A percentile compares a stretch with the other conserved stretches of the same genome.
These are phyloP conservation scores for Erpobdella octoculata DNA, from an alignment of 2,888 invertebrate genomes.

Conservation along the genomic window DNA sequence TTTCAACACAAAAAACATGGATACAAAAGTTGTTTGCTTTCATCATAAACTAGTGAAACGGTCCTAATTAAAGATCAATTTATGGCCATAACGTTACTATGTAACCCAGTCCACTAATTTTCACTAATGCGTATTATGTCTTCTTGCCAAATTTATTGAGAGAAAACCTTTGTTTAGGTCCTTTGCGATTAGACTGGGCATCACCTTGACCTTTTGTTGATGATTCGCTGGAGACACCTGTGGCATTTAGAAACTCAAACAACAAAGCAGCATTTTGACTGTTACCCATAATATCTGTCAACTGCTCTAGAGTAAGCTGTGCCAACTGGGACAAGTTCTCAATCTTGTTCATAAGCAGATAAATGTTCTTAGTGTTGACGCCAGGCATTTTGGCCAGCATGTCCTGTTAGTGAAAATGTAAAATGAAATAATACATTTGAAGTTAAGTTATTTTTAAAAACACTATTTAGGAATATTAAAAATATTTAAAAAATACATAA, in stretches of 20 bases:
- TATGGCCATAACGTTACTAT: no score
- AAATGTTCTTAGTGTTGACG: constrained; percentile 75
- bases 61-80: no score
- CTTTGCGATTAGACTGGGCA: background rate
- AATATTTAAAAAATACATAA: background rate
- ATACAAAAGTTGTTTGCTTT: no score
- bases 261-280: constrained; percentile 48
- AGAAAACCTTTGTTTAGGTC: background rate
- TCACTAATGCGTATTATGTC: no score
- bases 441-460: background rate
- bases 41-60: no score
- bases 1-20: no score
- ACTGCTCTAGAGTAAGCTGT: constrained; percentile 59
- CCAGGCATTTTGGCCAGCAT: constrained; percentile 81
- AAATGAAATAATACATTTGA: background rate
- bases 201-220: background rate
- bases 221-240: background rate
- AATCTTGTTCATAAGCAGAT: constrained; percentile 67
- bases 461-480: background rate
- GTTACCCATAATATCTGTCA: constrained; percentile 65
- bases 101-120: no score
- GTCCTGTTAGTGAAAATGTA: constrained; percentile 53
- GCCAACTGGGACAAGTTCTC: constrained; percentile 59
- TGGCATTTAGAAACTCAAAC: constrained; percentile 56
- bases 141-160: background rate